Percentiles rank a stretch among this genome's conserved stretches.
Conservation (phyloP, 2,113 vertebrate genomes). For the Seriola aureovittata region DNA sequence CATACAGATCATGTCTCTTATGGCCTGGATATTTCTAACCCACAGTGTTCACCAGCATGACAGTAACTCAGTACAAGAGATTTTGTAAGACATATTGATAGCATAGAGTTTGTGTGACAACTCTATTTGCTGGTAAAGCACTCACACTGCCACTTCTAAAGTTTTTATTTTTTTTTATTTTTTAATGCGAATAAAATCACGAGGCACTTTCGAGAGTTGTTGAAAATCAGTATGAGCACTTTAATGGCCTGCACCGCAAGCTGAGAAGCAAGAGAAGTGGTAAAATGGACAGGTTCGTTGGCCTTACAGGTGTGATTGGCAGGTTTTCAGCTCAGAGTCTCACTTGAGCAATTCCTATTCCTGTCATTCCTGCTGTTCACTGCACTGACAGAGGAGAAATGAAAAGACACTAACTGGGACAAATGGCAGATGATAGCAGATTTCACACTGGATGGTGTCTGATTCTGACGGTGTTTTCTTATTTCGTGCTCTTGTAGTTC, state of each 20-base stretch:
- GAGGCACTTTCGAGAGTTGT: conserved; percentile 5
- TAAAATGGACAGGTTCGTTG: conserved; percentile 24
- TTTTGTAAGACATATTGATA: not conserved
- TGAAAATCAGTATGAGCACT: conserved; percentile 30
- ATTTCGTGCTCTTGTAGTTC: conserved; percentile 16
- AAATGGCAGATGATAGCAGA: conserved; percentile 61
- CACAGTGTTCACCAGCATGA: conserved; percentile 24
- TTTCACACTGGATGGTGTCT: conserved; percentile 34
- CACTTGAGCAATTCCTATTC: conserved; percentile 56
- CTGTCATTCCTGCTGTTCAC: conserved; percentile 53
- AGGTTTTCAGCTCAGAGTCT: conserved; percentile 67
- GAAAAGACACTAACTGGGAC: conserved; percentile 63
- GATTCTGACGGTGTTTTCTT: conserved; percentile 18
- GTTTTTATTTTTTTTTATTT: not conserved
- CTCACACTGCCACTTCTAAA: not conserved
- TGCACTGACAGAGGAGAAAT: conserved; percentile 54
- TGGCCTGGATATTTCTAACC: conserved; percentile 34
- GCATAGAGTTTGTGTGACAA: not conserved
- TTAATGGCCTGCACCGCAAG: conserved; percentile 5
- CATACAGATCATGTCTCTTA: conserved; percentile 60
- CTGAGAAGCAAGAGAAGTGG: conserved; percentile 23
- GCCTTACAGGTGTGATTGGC: conserved; percentile 58
- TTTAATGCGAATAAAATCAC: not conserved
- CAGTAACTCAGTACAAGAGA: conserved; percentile 9
- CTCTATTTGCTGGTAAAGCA: not conserved